phyloP scores from a whole-genome alignment of 2,888 invertebrate genomes.

The Corbicula japonica region DNA sequence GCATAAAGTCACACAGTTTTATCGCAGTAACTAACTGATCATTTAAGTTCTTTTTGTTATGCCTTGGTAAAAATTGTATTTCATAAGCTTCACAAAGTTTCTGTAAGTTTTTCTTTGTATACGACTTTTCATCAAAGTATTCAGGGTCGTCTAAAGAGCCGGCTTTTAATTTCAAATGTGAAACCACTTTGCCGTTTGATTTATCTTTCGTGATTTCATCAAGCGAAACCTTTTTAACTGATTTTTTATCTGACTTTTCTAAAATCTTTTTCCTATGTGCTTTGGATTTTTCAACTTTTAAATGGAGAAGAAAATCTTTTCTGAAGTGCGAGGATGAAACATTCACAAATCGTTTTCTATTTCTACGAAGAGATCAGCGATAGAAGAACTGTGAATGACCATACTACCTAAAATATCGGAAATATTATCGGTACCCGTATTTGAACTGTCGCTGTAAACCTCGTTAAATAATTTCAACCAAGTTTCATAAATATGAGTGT shows the following conservation, averaged over 20 bases:
- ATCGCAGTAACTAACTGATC: constrained; percentile 12
- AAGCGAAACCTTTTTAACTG: neutral
- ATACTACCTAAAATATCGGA: no score
- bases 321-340: no score
- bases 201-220: constrained; percentile 15
- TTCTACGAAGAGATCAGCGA: no score
- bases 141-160: neutral
- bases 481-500: neutral
- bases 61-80: neutral
- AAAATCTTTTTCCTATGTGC: constrained; percentile 24
- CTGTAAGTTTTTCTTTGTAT: constrained; percentile 20
- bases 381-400: no score
- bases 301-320: no score
- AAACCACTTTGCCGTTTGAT: constrained; percentile 10
- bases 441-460: no score
- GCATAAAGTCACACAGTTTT: constrained; percentile 15
- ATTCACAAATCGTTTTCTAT: no score
- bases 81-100: constrained; percentile 34
- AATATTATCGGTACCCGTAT: no score
- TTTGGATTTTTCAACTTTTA: no score
- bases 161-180: constrained; percentile 18
- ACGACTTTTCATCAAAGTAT: constrained; percentile 10
- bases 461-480: no score
- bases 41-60: constrained; percentile 16
- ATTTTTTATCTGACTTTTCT: constrained; percentile 2